Percentiles rank a stretch among this genome's conserved stretches.
Evolutionary conservation across 2,113 vertebrate species (phyloP).

Genomic region (Oryzias javanicus): DNA sequence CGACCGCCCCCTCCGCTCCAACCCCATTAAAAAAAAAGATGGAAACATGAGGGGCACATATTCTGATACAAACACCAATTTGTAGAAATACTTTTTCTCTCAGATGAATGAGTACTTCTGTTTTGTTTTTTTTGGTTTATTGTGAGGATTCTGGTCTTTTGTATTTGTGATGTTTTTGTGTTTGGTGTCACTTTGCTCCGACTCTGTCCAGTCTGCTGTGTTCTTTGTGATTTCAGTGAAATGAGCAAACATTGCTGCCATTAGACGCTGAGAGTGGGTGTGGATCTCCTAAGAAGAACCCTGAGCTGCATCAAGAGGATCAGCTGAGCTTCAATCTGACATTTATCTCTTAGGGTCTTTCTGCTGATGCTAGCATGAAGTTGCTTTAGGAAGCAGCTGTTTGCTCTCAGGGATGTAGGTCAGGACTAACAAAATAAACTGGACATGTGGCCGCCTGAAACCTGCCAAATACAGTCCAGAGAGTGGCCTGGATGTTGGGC

Average conservation of each 20-base stretch:
- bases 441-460: slow-evolving; percentile 3
- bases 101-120: too few relatives aligned
- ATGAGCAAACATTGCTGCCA: slow-evolving; percentile 29
- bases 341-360: slow-evolving; percentile 78
- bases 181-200: background rate
- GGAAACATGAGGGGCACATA: too few relatives aligned
- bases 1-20: too few relatives aligned
- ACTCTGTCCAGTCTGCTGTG: background rate
- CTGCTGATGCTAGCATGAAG: slow-evolving; percentile 76
- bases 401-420: slow-evolving; percentile 82
- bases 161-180: too few relatives aligned
- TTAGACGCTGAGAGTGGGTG: slow-evolving; percentile 52
- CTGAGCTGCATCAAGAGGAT: slow-evolving; percentile 72
- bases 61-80: too few relatives aligned
- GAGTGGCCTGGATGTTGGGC: too few relatives aligned
- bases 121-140: too few relatives aligned
- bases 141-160: too few relatives aligned
- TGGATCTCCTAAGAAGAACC: slow-evolving; percentile 67
- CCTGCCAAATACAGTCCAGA: too few relatives aligned
- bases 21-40: too few relatives aligned
- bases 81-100: too few relatives aligned
- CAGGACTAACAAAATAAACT: slow-evolving; percentile 53
- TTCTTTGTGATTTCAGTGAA: too few relatives aligned
- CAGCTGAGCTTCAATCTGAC: slow-evolving; percentile 77
- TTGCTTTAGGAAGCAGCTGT: slow-evolving; percentile 77